Evolutionary conservation across 2,113 vertebrate genomes (phyloP), one percentile per base, ranked within the genome.

Genomic region (Clupea harengus): DNA sequence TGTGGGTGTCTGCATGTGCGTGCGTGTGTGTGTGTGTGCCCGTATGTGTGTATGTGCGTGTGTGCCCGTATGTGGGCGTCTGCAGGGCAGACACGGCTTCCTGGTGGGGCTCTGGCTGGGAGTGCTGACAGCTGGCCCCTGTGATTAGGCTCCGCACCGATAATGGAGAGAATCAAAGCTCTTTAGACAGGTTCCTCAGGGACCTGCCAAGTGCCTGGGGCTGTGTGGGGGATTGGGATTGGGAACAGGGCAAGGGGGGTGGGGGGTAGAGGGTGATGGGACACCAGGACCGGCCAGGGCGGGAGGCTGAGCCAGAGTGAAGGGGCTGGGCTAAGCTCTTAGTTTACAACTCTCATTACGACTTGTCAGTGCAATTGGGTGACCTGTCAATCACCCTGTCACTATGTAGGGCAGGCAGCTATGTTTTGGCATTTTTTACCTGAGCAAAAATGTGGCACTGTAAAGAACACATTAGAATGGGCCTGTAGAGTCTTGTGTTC

Each of bases 101-200:
- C 0, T 0, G 88, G 89, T 89, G 52, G 86, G 87, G 91, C 89
- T 75, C 22, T 72, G 82, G 84, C 82, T 78, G 20, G 54, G 72
- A 78, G 11, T 83, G 84, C 89, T 86, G 95, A 96, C 95, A 96
- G 96, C 94, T 95, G 95, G 94, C 86, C 78, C 25, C 85, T 86
- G 93, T 93, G 91, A 92, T 92, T 87, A 95, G 93, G 87, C 93
- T 89, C 87, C 85, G 67, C 92, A 90, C 92, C 89, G 90, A 88
- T 91, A 91, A 90, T 89, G 90, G 93, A 92, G 86, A 89, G 91
- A 91, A 92, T 88, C 92, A 91, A 88, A 92, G 89, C 92, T 92
- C 93, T 92, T 93, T 91, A 92, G 90, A 84, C 91, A 90, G 88
- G 89, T 82, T 90, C 93, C 90, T 88, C 72, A 86, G 90, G 91